A percentile compares a stretch with the other conserved stretches of the same genome.
phyloP scores from a whole-genome alignment of 2,113 vertebrate species.

The Eulemur rufifrons region DNA sequence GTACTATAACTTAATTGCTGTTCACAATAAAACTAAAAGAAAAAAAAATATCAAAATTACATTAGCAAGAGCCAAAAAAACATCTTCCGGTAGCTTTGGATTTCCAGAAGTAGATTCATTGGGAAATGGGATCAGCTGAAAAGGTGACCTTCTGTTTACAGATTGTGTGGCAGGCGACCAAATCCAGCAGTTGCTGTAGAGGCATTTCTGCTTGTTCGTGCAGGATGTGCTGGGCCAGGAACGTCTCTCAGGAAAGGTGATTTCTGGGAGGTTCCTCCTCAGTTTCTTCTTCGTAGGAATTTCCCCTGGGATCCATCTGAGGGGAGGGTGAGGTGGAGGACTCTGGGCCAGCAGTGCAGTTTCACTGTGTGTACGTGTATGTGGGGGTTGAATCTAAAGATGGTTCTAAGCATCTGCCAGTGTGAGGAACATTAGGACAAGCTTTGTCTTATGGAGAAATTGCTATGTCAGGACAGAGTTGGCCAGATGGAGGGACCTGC shows the following conservation, averaged over 20 bases:
- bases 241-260: neutral
- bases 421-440: neutral
- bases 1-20: conserved; percentile 40
- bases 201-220: neutral
- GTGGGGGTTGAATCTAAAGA: neutral
- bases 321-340: neutral
- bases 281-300: neutral
- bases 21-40: neutral
- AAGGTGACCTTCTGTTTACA: neutral
- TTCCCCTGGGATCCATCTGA: neutral
- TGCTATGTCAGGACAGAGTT: neutral
- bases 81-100: neutral
- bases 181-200: neutral
- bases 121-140: neutral
- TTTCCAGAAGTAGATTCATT: neutral
- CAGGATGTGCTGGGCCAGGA: neutral
- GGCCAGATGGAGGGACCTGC: too few relatives aligned
- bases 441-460: neutral
- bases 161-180: neutral
- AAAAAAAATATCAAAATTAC: conserved; percentile 2
- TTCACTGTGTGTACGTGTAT: neutral
- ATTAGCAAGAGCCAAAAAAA: neutral
- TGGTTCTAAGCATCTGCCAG: neutral
- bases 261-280: neutral
- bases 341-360: neutral